These are phyloP conservation scores for Chunga burmeisteri DNA, from an alignment of 2,113 vertebrate species.

Conservation along the genomic window DNA sequence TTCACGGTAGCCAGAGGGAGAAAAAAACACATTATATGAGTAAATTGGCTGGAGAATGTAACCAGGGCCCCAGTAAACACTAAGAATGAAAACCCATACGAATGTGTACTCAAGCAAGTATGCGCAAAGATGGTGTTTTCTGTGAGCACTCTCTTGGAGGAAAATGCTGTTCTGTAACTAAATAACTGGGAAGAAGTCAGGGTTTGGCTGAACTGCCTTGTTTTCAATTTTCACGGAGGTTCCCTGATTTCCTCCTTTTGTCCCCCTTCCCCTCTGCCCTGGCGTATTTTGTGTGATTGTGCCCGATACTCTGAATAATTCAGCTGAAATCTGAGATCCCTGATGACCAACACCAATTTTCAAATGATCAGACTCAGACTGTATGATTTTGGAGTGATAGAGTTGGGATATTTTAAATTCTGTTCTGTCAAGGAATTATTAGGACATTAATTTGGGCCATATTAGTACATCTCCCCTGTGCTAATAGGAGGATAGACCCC, in stretches of 20 bases:
- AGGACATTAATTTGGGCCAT: slow-evolving; percentile 58
- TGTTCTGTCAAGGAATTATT: slow-evolving; percentile 23
- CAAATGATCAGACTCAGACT: neutral
- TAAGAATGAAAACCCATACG: slow-evolving; percentile 31
- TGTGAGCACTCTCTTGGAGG: neutral
- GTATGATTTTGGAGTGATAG: slow-evolving; percentile 1
- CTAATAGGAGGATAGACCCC: slow-evolving; percentile 44
- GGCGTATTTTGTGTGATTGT: neutral
- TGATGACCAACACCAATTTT: neutral
- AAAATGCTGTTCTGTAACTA: slow-evolving; percentile 29
- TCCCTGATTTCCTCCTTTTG: neutral
- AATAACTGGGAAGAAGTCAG: neutral
- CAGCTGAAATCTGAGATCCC: neutral
- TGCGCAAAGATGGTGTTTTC: slow-evolving; percentile 20
- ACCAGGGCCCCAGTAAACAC: slow-evolving; percentile 48
- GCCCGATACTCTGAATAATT: neutral
- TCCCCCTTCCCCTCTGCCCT: neutral
- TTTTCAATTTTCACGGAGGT: neutral
- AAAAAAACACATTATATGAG: slow-evolving; percentile 47
- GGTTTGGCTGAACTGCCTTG: neutral
- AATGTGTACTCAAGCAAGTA: slow-evolving; percentile 55
- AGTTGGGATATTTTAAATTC: slow-evolving; percentile 40
- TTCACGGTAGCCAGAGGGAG: slow-evolving; percentile 37
- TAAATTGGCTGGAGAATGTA: slow-evolving; percentile 67
- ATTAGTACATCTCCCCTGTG: slow-evolving; percentile 38